Base-by-base conservation (phyloP, 2,888 invertebrate genomes). In the Mythimna ferrago region DNA sequence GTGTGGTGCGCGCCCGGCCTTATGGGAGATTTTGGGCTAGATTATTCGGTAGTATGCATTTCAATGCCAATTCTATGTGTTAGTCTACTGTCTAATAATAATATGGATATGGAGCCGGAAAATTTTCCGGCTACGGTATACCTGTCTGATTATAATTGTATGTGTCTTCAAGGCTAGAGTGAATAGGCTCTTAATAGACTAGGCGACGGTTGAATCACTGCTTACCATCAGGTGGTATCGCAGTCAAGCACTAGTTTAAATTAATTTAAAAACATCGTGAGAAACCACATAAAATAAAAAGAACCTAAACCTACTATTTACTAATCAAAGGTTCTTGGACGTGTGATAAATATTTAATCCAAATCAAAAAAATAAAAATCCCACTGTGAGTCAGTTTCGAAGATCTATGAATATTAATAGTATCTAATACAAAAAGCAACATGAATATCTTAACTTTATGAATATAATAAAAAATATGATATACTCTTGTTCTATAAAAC, bases 371-470 rank as follows among this genome's bases (percentile, higher is more conserved):
- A 38, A 26, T 21, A 0, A 78, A 61, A 71, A 71, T 41, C 32
- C 72, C 54, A 10, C 14, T 21, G 26, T 80, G 75, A 73, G 41
- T 80, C 80, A 75, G 38, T 44, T 53, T 69, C 3, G 21, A 32
- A 48, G 26, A 54, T 61, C 7, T 3, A 61, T 38, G 32, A 19
- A 63, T 51, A 72, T 62, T 51, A 21, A 56, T 5, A 32, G 32
- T 16, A 56, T 6, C 0, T 32, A 54, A 54, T 14, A n/a, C 51
- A 14, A 32, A 54, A 53, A 44, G 2, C 7, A 10, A 77, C 35
- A 77, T 35, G n/a, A 14, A n/a, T n/a, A 32, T 38, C 57, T 38
- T 53, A 41, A 10, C 10, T 2, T 38, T n/a, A 6, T 26, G 9
- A 32, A 32, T 32, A 32, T 1, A 5, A 4, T 32, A 54, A 2